Conservation (phyloP, 2,888 invertebrate genomes). For the Orchesella flavescens region DNA sequence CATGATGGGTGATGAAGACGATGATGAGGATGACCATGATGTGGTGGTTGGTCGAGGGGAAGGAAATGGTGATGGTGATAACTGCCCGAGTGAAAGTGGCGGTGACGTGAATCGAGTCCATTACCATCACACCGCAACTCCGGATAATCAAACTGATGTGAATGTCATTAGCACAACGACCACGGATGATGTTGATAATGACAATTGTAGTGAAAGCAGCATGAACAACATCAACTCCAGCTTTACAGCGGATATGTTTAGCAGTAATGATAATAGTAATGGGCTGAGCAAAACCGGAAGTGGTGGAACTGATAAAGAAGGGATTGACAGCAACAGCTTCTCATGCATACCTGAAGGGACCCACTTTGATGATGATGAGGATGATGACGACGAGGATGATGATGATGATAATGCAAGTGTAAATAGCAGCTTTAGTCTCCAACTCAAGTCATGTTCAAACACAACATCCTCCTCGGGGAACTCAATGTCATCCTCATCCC, state of each 20-base stretch:
- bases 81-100: conserved; percentile 31
- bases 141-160: conserved; percentile 49
- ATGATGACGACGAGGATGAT: conserved; percentile 39
- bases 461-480: conserved; percentile 4
- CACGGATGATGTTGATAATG: conserved; percentile 44
- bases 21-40: conserved; percentile 45
- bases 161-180: conserved; percentile 68
- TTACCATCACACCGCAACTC: conserved; percentile 8
- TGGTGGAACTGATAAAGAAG: conserved; percentile 22
- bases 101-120: not conserved
- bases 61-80: conserved; percentile 27
- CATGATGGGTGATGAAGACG: conserved; percentile 58
- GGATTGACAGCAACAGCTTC: conserved; percentile 27
- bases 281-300: conserved; percentile 1
- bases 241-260: conserved; percentile 61
- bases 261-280: conserved; percentile 33
- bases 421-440: conserved; percentile 29
- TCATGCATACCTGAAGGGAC: conserved; percentile 22
- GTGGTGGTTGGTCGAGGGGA: not conserved
- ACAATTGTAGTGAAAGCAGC: conserved; percentile 64
- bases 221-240: conserved; percentile 61
- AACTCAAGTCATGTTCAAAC: conserved; percentile 10
- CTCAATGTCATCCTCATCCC: conserved; percentile 21
- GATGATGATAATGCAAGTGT: conserved; percentile 37
- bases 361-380: conserved; percentile 39